A percentile compares a stretch with the other conserved stretches of the same genome.
Conservation (phyloP, 2,113 vertebrate genomes). For the Charadrius vociferus region DNA sequence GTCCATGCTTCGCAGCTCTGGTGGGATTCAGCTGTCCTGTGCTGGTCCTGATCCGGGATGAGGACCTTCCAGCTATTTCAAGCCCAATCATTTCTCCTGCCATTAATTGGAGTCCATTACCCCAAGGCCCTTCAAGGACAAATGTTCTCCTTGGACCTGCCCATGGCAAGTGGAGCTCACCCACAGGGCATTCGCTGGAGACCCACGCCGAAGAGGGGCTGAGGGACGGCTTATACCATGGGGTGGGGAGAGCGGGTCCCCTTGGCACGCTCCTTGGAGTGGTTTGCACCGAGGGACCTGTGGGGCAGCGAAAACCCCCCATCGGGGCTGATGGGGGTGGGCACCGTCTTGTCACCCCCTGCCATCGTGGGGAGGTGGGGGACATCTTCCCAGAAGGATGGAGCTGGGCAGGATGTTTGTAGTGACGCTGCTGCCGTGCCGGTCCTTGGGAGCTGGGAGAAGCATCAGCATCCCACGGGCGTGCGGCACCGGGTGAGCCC, state of each 20-base stretch:
- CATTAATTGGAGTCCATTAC: accelerated
- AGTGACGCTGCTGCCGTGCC: not conserved
- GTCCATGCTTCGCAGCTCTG: accelerated
- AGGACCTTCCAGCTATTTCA: not conserved
- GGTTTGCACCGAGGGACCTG: not conserved
- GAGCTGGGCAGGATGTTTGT: not conserved
- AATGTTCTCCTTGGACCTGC: not conserved
- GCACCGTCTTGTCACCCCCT: not conserved
- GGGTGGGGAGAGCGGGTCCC: too few species aligned
- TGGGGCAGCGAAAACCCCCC: too few species aligned
- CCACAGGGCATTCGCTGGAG: accelerated
- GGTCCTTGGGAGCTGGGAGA: not conserved
- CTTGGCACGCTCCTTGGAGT: accelerated
- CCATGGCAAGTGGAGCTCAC: accelerated
- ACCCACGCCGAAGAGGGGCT: not conserved
- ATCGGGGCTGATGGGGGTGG: too few species aligned
- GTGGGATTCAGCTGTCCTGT: not conserved
- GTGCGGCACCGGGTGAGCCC: accelerated
- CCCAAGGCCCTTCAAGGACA: not conserved
- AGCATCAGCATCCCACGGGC: not conserved
- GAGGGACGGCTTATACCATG: accelerated
- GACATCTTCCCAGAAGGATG: accelerated
- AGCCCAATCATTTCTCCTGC: not conserved
- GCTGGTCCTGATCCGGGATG: accelerated
- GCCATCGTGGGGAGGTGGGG: not conserved